Base-by-base conservation (phyloP, 2,888 invertebrate species). In the Xylota segnis region DNA sequence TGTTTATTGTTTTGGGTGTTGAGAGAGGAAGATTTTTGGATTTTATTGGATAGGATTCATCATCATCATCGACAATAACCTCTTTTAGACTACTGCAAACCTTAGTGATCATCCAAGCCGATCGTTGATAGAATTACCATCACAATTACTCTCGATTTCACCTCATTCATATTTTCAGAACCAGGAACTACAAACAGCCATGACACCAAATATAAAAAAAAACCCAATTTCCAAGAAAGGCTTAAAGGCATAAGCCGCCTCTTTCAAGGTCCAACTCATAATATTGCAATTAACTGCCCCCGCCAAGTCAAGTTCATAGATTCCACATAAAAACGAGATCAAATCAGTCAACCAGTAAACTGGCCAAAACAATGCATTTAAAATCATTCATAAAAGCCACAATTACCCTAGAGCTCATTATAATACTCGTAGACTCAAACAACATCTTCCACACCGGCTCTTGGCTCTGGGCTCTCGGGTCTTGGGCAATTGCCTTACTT, bases 401-500 rank as follows among this genome's bases (percentile, higher is more conserved):
- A 82, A 82, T 76, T 86, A 82, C 82, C 71, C 68, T 66, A 72
- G 76, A 74, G 71, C 79, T 81, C 84, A 75, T 79, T 81, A 81
- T 45, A 77, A 72, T 54, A n/a, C n/a, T n/a, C n/a, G n/a, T n/a
- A 37, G 40, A 52, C 66, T 37, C 34, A 9, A 7, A 32, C 29
- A 6, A 0, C 23, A 6, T 32, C 32, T 34, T 14, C 3, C 7
- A 23, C 50, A 45, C 45, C 27, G 77, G 63, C 65, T 82, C 82
- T 86, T n/a, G n/a, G n/a, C n/a, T n/a, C n/a, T n/a, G n/a, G 77
- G 63, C 65, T 82, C 82, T 86, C 27, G 77, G 63, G 59, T 82
- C 82, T 86, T 82, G 56, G 52, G 86, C 86, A 82, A 86, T 82
- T 82, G 86, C 70, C 84, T 76, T 68, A 86, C 84, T 81, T 86